These are phyloP conservation scores for Myotis daubentonii DNA, from an alignment of 2,797 vertebrate species.

Conservation along the genomic window DNA sequence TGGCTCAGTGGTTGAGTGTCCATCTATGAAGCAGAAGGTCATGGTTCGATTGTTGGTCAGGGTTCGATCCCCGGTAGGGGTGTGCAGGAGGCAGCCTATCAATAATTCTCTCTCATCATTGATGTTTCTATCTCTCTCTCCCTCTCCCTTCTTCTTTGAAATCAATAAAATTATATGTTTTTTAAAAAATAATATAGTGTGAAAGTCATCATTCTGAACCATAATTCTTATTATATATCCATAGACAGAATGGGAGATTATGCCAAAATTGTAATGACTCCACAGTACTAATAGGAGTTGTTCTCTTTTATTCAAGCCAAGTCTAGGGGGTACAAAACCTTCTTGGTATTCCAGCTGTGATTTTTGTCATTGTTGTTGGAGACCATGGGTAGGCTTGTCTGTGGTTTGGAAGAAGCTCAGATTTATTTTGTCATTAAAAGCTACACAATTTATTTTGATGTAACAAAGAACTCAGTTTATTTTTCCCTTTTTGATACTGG, in stretches of 20 bases:
- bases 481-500: not conserved
- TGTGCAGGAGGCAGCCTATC: not conserved
- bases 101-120: not conserved
- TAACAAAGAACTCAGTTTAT: not conserved
- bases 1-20: not conserved
- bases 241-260: not conserved
- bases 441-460: slow-evolving; percentile 2
- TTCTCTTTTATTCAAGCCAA: not conserved
- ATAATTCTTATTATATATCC: not conserved
- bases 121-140: not conserved
- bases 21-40: not conserved
- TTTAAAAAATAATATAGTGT: not conserved
- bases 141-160: not conserved
- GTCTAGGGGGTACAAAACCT: not conserved
- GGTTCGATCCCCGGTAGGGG: not conserved
- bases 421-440: slow-evolving; percentile 44
- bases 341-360: not conserved
- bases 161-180: too few species aligned
- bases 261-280: not conserved
- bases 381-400: not conserved
- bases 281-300: not conserved
- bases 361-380: slow-evolving; percentile 8
- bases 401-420: not conserved
- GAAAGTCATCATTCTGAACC: not conserved
- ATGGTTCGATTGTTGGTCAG: not conserved